Base-by-base conservation (phyloP, 1,140 invertebrate species). In the Chlorops oryzae region DNA sequence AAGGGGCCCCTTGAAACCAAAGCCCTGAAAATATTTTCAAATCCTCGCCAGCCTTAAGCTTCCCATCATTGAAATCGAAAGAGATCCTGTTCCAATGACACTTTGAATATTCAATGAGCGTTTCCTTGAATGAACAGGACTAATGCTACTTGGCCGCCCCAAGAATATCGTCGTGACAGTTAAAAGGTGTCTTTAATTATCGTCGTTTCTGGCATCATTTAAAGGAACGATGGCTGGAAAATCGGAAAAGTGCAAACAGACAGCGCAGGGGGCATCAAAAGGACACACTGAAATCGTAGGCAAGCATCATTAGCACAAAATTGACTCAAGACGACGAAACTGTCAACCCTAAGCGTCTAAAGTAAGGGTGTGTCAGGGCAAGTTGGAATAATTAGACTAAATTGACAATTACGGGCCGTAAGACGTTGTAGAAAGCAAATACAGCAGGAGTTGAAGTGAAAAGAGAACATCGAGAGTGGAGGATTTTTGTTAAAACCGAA, bases 151-250 rank as follows among this genome's bases (percentile, higher is more conserved):
- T n/a, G n/a, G n/a, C n/a, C n/a, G n/a, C n/a, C n/a, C n/a, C n/a
- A n/a, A n/a, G n/a, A n/a, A n/a, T n/a, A 37, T 27, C 12, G 23
- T 44, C 38, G 42, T 47, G 55, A 61, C 59, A 59, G 57, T 55
- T 63, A 59, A 66, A 66, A 66, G 63, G 63, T 66, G 63, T 66
- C 62, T 66, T 66, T 66, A 66, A 66, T 66, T 66, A 66, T 63
- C 62, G 44, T 39, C 44, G 59, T 54, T 56, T 35, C 32, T 55
- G 51, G 52, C 58, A 55, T 54, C 61, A 62, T 62, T 66, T 66
- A 48, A 48, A 39, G 6, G 6, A 38, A 38, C 7, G 35, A 38
- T 5, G 15, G 27, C 25, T 38, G 66, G 61, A 59, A 55, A 60
- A 66, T 66, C 52, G 63, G 63, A 66, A 65, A 63, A 66, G 59